phyloP scores from a whole-genome alignment of 2,888 invertebrate species.

The Lordiphosa andalusiaca region DNA sequence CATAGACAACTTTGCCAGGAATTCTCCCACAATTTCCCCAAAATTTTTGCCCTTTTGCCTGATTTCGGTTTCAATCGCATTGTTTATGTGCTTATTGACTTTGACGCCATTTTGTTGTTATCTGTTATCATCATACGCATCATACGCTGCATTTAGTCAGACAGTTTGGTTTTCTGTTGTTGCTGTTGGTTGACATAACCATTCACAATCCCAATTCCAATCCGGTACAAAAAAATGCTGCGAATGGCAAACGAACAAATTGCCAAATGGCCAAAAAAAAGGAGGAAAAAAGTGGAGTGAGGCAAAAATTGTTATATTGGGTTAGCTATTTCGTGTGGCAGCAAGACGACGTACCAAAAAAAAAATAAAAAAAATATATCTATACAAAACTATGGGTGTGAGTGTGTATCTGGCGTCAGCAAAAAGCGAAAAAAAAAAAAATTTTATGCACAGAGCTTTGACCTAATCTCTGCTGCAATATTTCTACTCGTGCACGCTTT shows the following conservation, averaged over 20 bases:
- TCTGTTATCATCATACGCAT: slow-evolving; percentile 15
- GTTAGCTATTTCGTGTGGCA: slow-evolving; percentile 28
- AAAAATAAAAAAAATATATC: slow-evolving; percentile 1
- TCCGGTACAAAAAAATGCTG: slow-evolving; percentile 22
- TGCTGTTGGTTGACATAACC: slow-evolving; percentile 3
- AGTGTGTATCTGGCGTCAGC: slow-evolving; percentile 45
- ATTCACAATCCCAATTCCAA: slow-evolving; percentile 8
- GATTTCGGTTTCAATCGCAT: slow-evolving; percentile 6
- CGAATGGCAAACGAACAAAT: slow-evolving; percentile 25
- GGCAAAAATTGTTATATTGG: slow-evolving; percentile 27
- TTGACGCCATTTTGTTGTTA: slow-evolving; percentile 11
- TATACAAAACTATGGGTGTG: slow-evolving; percentile 1
- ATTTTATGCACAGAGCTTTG: slow-evolving; percentile 73
- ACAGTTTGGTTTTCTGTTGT: not conserved
- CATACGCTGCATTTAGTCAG: slow-evolving; percentile 11
- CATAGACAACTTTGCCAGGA: not conserved
- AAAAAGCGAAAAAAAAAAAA: slow-evolving; percentile 36
- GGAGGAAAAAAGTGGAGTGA: slow-evolving; percentile 6
- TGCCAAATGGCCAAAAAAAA: slow-evolving; percentile 32
- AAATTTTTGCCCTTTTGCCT: slow-evolving; percentile 1
- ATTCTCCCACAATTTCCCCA: not conserved
- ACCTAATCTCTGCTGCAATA: slow-evolving; percentile 75
- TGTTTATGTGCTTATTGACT: slow-evolving; percentile 14
- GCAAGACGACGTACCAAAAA: slow-evolving; percentile 3
- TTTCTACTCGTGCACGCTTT: slow-evolving; percentile 63